Evolutionary conservation across 1,140 invertebrate genomes (phyloP).

Genomic region (Zaprionus ornatus): DNA sequence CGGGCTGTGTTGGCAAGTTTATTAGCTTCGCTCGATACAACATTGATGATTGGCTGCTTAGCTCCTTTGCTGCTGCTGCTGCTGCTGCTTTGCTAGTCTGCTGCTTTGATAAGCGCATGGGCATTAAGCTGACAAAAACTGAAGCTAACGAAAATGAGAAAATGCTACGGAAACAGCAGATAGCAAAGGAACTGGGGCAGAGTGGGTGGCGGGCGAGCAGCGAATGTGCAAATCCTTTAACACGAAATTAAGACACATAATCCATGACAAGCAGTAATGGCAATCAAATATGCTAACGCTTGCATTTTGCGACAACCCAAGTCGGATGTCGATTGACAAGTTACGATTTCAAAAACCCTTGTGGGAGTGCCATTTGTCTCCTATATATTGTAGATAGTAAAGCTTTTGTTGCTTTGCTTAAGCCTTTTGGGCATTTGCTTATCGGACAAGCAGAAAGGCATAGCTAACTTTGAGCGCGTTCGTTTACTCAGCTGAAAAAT

Average conservation of each 20-base stretch:
- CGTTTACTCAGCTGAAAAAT: slow-evolving; percentile 42
- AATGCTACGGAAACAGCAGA: slow-evolving; percentile 41
- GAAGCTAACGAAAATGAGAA: slow-evolving; percentile 63
- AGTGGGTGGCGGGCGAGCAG: not conserved
- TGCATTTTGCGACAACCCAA: slow-evolving; percentile 68
- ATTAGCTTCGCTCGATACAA: slow-evolving; percentile 74
- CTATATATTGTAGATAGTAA: slow-evolving; percentile 38
- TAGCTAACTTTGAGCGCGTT: slow-evolving; percentile 16
- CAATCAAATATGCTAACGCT: slow-evolving; percentile 82
- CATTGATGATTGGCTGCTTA: slow-evolving; percentile 76
- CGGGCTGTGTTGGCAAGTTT: slow-evolving; percentile 60
- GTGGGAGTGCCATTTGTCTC: slow-evolving; percentile 26
- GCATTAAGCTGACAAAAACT: slow-evolving; percentile 81
- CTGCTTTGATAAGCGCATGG: slow-evolving; percentile 65
- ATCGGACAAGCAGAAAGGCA: slow-evolving; percentile 44
- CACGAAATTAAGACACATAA: slow-evolving; percentile 80
- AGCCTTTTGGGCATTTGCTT: slow-evolving; percentile 58
- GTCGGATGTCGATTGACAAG: slow-evolving; percentile 67
- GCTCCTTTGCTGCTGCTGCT: slow-evolving; percentile 24
- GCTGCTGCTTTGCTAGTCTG: slow-evolving; percentile 43
- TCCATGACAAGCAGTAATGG: slow-evolving; percentile 80
- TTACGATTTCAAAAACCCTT: slow-evolving; percentile 7
- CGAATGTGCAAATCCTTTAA: slow-evolving; percentile 76
- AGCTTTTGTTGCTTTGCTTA: slow-evolving; percentile 32
- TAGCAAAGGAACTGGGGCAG: not conserved